phyloP scores from a whole-genome alignment of 2,113 vertebrate species.

The Amblyopsis rosae region DNA sequence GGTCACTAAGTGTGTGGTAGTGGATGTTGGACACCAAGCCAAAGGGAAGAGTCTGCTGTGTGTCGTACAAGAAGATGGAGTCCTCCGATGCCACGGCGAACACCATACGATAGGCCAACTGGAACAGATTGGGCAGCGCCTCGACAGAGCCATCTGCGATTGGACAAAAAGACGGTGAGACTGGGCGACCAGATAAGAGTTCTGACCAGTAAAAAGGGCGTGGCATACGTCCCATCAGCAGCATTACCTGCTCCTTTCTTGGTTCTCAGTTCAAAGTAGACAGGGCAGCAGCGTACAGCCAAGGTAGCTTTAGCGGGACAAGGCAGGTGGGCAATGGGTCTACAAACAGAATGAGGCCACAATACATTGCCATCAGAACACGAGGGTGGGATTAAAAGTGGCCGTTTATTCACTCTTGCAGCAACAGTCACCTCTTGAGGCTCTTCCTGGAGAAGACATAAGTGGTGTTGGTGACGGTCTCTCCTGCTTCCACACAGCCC shows the following conservation, averaged over 20 bases:
- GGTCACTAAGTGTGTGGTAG: conserved; percentile 96
- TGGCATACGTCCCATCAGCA: too few relatives aligned
- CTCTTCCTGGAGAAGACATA: conserved; percentile 94
- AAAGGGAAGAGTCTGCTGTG: conserved; percentile 90
- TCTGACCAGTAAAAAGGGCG: not conserved
- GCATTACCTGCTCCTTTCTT: conserved; percentile 75
- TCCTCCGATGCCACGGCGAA: conserved; percentile 97
- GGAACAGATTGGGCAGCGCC: conserved; percentile 69
- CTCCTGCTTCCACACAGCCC: conserved; percentile 92
- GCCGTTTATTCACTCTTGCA: not conserved
- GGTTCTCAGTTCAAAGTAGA: conserved; percentile 88
- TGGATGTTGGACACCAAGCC: conserved; percentile 95
- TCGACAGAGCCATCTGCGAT: conserved; percentile 70
- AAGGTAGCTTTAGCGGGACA: conserved; percentile 92
- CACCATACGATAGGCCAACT: conserved; percentile 90
- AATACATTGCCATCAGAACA: not conserved
- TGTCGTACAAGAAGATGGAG: conserved; percentile 92
- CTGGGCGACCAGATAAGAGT: not conserved
- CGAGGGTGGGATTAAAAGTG: not conserved
- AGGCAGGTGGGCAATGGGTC: conserved; percentile 92
- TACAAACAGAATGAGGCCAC: conserved; percentile 47
- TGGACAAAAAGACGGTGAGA: not conserved
- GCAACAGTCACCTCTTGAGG: conserved; percentile 84
- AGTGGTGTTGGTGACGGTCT: conserved; percentile 93
- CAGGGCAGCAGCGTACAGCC: conserved; percentile 94